Conservation (phyloP, 2,888 invertebrate genomes). For the Cantharis nigra region DNA sequence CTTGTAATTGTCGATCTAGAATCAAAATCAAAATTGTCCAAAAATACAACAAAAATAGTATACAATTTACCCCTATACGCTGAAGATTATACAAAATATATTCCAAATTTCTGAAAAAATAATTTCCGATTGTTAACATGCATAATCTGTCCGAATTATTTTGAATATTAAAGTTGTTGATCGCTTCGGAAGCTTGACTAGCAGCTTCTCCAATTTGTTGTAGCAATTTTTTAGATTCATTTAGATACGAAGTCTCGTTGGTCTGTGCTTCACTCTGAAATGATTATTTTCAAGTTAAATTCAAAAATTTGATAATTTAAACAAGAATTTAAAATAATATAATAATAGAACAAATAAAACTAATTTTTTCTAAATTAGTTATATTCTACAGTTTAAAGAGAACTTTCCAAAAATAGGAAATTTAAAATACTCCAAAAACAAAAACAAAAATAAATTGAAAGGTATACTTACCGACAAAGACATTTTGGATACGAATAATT, state of each 20-base stretch:
- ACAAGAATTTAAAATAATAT: too few species aligned
- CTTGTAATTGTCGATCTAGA: neutral
- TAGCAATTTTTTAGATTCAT: neutral
- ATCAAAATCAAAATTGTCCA: neutral
- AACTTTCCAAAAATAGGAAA: too few species aligned
- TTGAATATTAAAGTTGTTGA: neutral
- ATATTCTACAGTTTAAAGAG: too few species aligned
- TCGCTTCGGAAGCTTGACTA: neutral
- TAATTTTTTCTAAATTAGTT: too few species aligned
- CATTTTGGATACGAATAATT: too few species aligned
- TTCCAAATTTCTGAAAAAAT: neutral
- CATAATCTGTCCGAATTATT: neutral
- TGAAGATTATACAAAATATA: neutral
- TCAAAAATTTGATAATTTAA: too few species aligned
- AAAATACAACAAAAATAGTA: neutral
- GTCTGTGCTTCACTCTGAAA: neutral
- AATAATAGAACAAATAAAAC: too few species aligned
- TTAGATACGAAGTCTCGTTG: neutral
- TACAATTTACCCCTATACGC: neutral
- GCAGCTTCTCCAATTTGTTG: neutral
- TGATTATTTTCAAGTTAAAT: too few species aligned
- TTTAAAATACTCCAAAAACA: too few species aligned
- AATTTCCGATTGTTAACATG: neutral
- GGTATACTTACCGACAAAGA: neutral
- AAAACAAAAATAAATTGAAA: too few species aligned